Evolutionary conservation across 2,797 vertebrate species (phyloP).

Genomic region (Alauda arvensis): DNA sequence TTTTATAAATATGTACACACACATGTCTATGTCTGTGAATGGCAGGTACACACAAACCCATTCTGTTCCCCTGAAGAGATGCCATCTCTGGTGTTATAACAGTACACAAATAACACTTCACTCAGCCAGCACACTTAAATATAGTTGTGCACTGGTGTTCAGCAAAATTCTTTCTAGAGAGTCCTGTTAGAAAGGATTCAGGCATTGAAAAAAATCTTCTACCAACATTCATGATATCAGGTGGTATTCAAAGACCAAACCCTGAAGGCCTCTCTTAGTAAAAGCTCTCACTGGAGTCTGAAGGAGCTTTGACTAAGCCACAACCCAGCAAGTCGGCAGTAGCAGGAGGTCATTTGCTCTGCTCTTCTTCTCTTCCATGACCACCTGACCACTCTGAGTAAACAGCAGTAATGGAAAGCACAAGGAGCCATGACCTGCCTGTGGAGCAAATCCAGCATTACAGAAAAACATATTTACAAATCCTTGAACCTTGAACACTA

Average conservation of each 20-base stretch:
- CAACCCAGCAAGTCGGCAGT: not conserved
- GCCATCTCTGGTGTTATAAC: not conserved
- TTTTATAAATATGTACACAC: not conserved
- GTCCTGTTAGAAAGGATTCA: not conserved
- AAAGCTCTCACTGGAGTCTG: not conserved
- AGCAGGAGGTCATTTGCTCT: not conserved
- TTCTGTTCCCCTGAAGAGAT: not conserved
- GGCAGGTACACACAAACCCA: not conserved
- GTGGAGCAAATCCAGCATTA: conserved; percentile 3
- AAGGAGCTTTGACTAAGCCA: not conserved
- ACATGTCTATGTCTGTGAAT: not conserved
- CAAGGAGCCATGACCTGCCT: not conserved
- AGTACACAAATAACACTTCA: not conserved
- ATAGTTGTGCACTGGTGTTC: not conserved
- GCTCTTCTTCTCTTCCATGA: not conserved
- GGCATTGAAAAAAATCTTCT: not conserved
- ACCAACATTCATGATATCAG: not conserved
- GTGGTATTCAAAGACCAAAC: not conserved
- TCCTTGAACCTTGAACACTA: conserved; percentile 53
- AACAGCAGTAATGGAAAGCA: not conserved
- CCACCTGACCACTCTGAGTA: not conserved
- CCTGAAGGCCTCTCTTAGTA: not conserved
- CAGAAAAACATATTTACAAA: conserved; percentile 43
- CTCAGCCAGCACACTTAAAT: not conserved
- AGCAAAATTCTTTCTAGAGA: not conserved